Evolutionary conservation across 2,888 invertebrate genomes (phyloP).

Genomic region (Hypomecis atomaria): DNA sequence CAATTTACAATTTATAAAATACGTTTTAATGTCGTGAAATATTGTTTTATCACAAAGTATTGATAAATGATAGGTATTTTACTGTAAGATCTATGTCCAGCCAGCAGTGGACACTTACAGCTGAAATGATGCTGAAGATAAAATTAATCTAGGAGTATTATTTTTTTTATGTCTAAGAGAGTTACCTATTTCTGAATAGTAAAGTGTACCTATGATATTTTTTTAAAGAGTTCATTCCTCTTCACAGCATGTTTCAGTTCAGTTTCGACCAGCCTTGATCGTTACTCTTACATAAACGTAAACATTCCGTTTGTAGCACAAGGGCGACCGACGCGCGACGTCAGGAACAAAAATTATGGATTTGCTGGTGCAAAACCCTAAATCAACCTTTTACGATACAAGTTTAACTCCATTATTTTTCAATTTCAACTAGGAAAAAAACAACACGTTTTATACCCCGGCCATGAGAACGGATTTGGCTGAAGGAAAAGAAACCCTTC

Average conservation of each 20-base stretch:
- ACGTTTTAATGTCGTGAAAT: too few species aligned
- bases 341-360: constrained; percentile 7
- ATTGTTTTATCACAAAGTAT: too few species aligned
- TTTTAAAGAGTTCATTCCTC: constrained; percentile 22
- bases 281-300: constrained; percentile 6
- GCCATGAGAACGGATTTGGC: too few species aligned
- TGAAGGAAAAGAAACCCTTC: too few species aligned
- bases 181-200: neutral
- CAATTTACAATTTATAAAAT: too few species aligned
- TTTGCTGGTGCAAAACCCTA: neutral
- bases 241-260: constrained; percentile 7
- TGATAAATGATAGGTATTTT: too few species aligned
- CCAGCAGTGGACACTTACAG: too few species aligned
- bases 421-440: neutral
- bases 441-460: too few species aligned
- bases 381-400: neutral
- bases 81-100: too few species aligned
- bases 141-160: too few species aligned
- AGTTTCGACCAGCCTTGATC: constrained; percentile 11
- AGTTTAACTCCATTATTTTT: neutral
- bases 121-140: too few species aligned
- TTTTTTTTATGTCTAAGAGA: too few species aligned
- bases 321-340: constrained; percentile 18
- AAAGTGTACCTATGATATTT: neutral
- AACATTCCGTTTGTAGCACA: constrained; percentile 23